These are phyloP conservation scores for Chalcosyrphus nemorum DNA, from an alignment of 2,888 invertebrate genomes.

Conservation along the genomic window DNA sequence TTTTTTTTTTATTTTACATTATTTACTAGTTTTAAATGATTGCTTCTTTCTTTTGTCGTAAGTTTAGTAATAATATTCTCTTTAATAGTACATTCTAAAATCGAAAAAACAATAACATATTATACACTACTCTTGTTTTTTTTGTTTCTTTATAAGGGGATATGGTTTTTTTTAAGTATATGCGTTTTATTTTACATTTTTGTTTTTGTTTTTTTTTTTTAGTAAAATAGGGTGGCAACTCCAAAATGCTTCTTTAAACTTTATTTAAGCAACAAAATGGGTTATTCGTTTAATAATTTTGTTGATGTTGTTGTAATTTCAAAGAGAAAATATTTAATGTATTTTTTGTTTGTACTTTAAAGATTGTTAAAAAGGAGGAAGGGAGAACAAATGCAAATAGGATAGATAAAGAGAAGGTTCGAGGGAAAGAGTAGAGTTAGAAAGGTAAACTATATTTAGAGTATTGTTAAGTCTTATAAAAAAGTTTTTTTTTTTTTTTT, in stretches of 20 bases:
- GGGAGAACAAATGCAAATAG: conserved; percentile 47
- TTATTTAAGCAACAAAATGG: conserved; percentile 40
- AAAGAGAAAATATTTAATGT: conserved; percentile 20
- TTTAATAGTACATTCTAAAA: conserved; percentile 23
- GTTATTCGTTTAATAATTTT: conserved; percentile 1
- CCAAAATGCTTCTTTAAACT: not conserved
- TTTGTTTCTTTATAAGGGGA: conserved; percentile 23
- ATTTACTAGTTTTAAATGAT: conserved; percentile 71
- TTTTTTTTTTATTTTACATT: conserved; percentile 24
- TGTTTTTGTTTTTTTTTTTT: conserved; percentile 28
- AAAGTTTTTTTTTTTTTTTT: not conserved
- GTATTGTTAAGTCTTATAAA: conserved; percentile 33
- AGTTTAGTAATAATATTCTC: conserved; percentile 45
- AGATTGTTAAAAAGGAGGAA: conserved; percentile 41
- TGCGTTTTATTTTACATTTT: conserved; percentile 1
- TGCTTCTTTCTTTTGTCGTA: conserved; percentile 71
- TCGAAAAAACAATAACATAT: conserved; percentile 47
- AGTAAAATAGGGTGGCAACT: conserved; percentile 47
- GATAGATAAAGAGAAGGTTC: not conserved
- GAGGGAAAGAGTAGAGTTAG: conserved; percentile 4
- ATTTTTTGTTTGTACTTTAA: conserved; percentile 66
- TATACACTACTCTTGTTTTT: conserved; percentile 37
- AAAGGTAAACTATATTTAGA: conserved; percentile 7
- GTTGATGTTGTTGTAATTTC: not conserved
- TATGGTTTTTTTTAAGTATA: conserved; percentile 61